Base-by-base conservation (phyloP, 2,888 invertebrate genomes). In the Dasysyrphus tricinctus region DNA sequence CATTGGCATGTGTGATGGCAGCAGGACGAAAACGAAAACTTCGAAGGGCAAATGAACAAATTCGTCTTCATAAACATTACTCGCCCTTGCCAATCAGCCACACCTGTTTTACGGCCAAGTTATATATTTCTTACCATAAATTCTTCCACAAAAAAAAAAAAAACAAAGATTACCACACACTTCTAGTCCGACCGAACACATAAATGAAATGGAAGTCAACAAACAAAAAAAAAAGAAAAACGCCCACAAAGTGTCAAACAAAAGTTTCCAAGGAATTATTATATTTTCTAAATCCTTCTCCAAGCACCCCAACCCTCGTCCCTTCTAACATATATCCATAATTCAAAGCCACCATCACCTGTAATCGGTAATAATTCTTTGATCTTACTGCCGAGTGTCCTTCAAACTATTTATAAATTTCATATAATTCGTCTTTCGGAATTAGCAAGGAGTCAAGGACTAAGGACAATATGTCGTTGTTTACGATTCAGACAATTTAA, bases 321-420 rank as follows among this genome's bases (percentile, higher is more conserved):
- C 32, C 32, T 5, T 5, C 7, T 32, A 32, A 32, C 32, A 32
- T 32, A 32, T 32, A 32, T 7, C 37, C 19, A 44, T n/a, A 57
- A 34, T 12, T 69, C 69, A 51, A 47, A 42, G 5, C 1, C 6
- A 16, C 14, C 47, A 61, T 42, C 67, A 57, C 57, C 29, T 44
- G 44, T n/a, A 54, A 39, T 69, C 39, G 19, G 69, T 54, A 54
- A 69, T 69, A 69, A 69, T 69, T 69, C 69, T 42, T 44, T 14
- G 54, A 61, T 67, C 69, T 74, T 70, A 65, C 57, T 61, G 51
- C 11, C 1, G 16, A 37, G 12, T 39, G 47, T 65, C 70, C 65
- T 67, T 72, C 65, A 29, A 80, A 80, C 80, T 75, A 80, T 80
- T 80, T 75, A 75, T 69, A 74, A 65, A 32, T 61, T 59, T 75